These are phyloP conservation scores for Spicauda simplicius DNA, from an alignment of 2,888 invertebrate genomes.

Conservation along the genomic window DNA sequence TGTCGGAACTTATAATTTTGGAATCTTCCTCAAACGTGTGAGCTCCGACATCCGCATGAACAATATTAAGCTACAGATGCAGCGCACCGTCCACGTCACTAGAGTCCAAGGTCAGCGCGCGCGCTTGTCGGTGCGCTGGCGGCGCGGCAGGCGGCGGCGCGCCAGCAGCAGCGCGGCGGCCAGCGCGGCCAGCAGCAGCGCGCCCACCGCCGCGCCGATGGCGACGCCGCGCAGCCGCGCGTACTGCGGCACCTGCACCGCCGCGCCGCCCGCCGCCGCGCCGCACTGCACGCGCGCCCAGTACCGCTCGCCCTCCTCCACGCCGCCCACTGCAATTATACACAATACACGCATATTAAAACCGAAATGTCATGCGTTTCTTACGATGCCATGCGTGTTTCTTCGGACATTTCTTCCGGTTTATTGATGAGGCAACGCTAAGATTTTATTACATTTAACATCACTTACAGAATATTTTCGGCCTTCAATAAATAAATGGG, in stretches of 20 bases:
- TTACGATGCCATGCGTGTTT: too few relatives aligned
- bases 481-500: too few relatives aligned
- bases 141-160: slow-evolving; percentile 57
- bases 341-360: too few relatives aligned
- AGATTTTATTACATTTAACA: too few relatives aligned
- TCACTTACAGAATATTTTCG: too few relatives aligned
- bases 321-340: slow-evolving; percentile 85
- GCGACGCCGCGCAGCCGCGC: slow-evolving; percentile 89
- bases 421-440: too few relatives aligned
- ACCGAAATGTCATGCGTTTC: too few relatives aligned
- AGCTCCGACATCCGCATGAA: slow-evolving; percentile 13
- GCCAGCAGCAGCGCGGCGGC: slow-evolving; percentile 84
- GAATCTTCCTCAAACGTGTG: background rate
- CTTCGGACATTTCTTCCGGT: too few relatives aligned
- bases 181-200: slow-evolving; percentile 87
- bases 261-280: slow-evolving; percentile 86
- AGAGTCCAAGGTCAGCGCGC: slow-evolving; percentile 41
- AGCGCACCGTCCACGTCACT: background rate
- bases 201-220: slow-evolving; percentile 88
- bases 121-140: slow-evolving; percentile 46
- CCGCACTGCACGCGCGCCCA: slow-evolving; percentile 90
- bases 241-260: slow-evolving; percentile 88
- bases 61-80: background rate
- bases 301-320: slow-evolving; percentile 90
- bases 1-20: background rate